A percentile compares a stretch with the other conserved stretches of the same genome.
Evolutionary conservation across 2,113 vertebrate species (phyloP).

Genomic region (Petrocephalus zakoni): DNA sequence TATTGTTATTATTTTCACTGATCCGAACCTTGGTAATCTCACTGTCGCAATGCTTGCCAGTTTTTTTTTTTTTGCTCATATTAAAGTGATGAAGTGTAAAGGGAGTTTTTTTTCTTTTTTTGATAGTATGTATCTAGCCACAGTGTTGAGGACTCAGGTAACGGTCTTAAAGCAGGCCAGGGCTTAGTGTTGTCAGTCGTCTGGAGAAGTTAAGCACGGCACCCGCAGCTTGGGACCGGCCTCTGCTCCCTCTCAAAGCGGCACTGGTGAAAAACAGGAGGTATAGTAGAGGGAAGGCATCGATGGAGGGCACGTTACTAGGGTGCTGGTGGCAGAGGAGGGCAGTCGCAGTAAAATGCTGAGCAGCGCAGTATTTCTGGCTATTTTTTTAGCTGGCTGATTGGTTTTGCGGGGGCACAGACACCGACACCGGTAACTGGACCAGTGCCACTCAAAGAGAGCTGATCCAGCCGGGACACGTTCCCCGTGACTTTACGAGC

Average conservation of each 20-base stretch:
- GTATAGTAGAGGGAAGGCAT: not conserved
- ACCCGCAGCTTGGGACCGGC: not conserved
- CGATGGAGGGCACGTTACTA: not conserved
- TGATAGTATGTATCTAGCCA: not conserved
- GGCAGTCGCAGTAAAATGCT: not conserved
- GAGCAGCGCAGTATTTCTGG: not conserved
- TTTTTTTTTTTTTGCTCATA: not conserved
- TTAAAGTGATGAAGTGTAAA: not conserved
- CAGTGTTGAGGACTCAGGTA: not conserved
- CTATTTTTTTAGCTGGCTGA: not conserved
- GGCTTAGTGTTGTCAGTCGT: conserved; percentile 7
- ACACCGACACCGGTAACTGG: not conserved
- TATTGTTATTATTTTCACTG: not conserved
- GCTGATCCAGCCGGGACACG: not conserved
- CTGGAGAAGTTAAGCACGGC: not conserved
- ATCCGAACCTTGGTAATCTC: not conserved
- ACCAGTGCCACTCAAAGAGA: not conserved
- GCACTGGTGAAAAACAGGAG: not conserved
- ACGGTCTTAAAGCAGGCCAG: not conserved
- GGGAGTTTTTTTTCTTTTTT: not conserved
- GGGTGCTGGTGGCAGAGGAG: not conserved
- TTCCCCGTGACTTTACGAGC: rapidly evolving
- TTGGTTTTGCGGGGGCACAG: not conserved
- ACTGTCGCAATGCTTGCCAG: not conserved
- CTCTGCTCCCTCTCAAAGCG: not conserved